Evolutionary conservation across 2,888 invertebrate species (phyloP), one percentile per base, ranked within the genome.

Genomic region (Lacanobia wlatinum): DNA sequence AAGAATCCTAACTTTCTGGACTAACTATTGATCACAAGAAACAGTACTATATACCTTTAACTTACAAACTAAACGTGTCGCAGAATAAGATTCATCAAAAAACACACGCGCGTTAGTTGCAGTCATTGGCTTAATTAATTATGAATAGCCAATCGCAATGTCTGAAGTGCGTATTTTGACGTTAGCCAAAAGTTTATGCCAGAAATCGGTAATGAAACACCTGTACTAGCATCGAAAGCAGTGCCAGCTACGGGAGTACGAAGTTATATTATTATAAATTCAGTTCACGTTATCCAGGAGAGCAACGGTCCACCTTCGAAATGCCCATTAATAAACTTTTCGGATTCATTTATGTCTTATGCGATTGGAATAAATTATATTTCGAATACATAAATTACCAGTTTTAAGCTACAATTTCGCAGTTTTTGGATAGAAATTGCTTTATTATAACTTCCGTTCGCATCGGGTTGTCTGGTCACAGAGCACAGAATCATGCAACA

Each of bases 261-360:
- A 59, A 38, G 61, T 23, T 66, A 61, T 61, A 65, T 75, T 84
- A 88, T 89, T 87, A 88, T 79, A 88, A 87, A 93, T 93, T 92
- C 93, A 85, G 83, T 78, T 72, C 92, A 91, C 92, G 92, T 69
- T 79, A 82, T 90, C 82, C 83, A 87, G 88, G 85, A 89, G 85
- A 91, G 88, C 90, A 90, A 91, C 85, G 86, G 90, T 91, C 92
- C 89, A 92, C 92, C 92, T 92, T 89, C 86, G 85, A 89, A 89
- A 92, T 90, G 89, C 82, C 90, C 87, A 90, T 92, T 93, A 92
- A 92, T 92, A 92, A 92, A 92, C 87, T 93, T 92, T 90, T 90
- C 83, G 87, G 90, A 90, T 90, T 92, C 92, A 92, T 92, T 92
- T 91, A 90, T 89, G 90, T 89, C 81, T 87, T 90, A 90, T 90